These are phyloP conservation scores for Strigamia crassipes DNA, from an alignment of 2,888 invertebrate genomes.

Conservation along the genomic window DNA sequence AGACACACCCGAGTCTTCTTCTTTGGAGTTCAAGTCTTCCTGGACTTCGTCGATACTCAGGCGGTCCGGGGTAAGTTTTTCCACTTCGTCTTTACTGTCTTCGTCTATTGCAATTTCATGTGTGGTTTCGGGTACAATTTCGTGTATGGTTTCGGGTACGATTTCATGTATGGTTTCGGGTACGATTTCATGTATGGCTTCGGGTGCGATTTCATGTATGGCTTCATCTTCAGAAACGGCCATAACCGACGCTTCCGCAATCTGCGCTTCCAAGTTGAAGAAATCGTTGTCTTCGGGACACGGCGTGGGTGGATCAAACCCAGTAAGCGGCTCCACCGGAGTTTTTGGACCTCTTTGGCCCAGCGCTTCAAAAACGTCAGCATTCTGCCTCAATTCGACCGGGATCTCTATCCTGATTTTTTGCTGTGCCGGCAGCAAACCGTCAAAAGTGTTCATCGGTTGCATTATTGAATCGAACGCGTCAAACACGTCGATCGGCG, in stretches of 20 bases:
- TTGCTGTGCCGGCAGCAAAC: neutral
- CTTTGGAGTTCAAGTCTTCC: neutral
- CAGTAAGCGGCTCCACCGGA: constrained; percentile 6
- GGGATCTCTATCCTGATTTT: constrained; percentile 36
- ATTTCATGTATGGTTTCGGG: neutral
- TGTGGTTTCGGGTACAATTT: neutral
- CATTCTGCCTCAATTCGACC: constrained; percentile 38
- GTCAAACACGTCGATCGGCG: constrained; percentile 22
- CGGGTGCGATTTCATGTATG: neutral
- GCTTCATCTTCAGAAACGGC: neutral
- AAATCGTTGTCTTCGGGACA: constrained; percentile 8
- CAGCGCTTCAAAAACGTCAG: constrained; percentile 42
- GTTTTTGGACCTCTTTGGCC: constrained; percentile 44
- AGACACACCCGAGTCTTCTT: neutral
- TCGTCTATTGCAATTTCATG: neutral
- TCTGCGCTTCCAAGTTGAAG: neutral
- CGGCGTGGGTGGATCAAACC: constrained; percentile 39
- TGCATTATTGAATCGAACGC: constrained; percentile 18
- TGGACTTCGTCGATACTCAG: neutral
- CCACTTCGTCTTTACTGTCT: neutral
- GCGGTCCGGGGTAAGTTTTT: neutral
- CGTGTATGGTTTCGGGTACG: neutral
- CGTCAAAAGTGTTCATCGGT: constrained; percentile 44
- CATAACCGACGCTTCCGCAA: neutral
- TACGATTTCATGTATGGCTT: neutral